Percentiles rank a stretch among this genome's conserved stretches.
phyloP scores from a whole-genome alignment of 2,888 invertebrate species.

The Pilophorus perplexus region DNA sequence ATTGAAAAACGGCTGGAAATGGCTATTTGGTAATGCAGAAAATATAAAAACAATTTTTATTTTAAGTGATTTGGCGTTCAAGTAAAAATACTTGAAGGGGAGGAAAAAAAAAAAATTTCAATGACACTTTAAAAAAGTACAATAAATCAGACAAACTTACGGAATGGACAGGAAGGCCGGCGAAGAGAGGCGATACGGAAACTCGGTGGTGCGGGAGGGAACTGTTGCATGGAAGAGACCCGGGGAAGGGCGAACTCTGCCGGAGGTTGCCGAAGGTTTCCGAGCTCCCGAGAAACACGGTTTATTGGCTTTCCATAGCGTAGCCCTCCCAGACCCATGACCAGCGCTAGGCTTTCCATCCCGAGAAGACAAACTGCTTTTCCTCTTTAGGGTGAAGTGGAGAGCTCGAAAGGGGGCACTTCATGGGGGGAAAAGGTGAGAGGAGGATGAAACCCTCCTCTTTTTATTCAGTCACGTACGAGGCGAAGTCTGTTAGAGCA shows the following conservation, averaged over 20 bases:
- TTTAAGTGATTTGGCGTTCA: not conserved
- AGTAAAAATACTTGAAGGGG: not conserved
- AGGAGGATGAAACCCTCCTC: too few species aligned
- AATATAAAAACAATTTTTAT: not conserved
- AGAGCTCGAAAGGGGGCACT: too few species aligned
- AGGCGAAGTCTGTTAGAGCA: too few species aligned
- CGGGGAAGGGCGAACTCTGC: constrained; percentile 29
- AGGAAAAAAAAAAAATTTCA: not conserved
- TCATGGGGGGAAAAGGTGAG: too few species aligned
- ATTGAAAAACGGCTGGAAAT: too few species aligned
- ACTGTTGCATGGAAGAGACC: constrained; percentile 37
- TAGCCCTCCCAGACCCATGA: too few species aligned
- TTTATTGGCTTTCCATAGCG: constrained; percentile 42
- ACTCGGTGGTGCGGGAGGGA: constrained; percentile 33
- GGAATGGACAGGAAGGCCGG: constrained; percentile 16
- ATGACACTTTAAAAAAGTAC: not conserved
- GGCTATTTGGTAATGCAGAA: too few species aligned
- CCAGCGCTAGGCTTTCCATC: not conserved
- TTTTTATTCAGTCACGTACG: too few species aligned
- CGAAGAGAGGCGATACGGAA: constrained; percentile 14
- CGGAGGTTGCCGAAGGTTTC: constrained; percentile 20
- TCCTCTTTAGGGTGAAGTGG: too few species aligned
- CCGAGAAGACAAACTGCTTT: not conserved
- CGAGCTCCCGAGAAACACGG: constrained; percentile 29
- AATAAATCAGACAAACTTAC: too few species aligned